These are phyloP conservation scores for Rhynchopsitta pachyrhyncha DNA, from an alignment of 2,113 vertebrate genomes.

Conservation along the genomic window DNA sequence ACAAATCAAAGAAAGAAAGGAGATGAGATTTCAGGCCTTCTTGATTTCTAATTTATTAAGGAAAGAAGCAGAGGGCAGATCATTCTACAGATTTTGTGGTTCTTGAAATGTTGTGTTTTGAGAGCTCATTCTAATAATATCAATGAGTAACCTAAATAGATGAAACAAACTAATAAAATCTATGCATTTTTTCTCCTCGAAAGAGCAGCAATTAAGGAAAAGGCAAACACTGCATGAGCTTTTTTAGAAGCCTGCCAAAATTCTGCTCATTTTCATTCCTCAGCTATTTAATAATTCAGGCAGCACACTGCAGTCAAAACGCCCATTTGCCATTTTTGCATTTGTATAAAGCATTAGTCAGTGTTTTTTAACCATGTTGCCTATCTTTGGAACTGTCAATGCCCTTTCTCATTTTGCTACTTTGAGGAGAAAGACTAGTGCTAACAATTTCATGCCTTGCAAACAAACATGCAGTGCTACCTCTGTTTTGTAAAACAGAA, in stretches of 20 bases:
- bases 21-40: background rate
- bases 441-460: background rate
- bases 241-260: conserved; percentile 36
- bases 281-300: conserved; percentile 64
- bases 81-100: background rate
- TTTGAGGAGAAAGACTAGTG: background rate
- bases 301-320: conserved; percentile 1
- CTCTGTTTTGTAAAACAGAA: background rate
- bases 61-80: background rate
- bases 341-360: conserved; percentile 32
- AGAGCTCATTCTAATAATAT: background rate
- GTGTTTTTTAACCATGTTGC: conserved; percentile 2
- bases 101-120: background rate
- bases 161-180: conserved; percentile 14
- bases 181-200: background rate
- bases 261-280: conserved; percentile 35
- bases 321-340: conserved; percentile 34
- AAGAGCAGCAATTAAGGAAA: conserved; percentile 48
- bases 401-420: background rate
- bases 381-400: background rate
- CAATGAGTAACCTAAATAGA: background rate
- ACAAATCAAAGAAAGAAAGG: background rate
- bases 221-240: conserved; percentile 16
- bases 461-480: background rate
- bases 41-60: background rate